Percentiles rank a stretch among this genome's conserved stretches.
phyloP scores from a whole-genome alignment of 2,888 invertebrate genomes.

The Plagodis dolabraria region DNA sequence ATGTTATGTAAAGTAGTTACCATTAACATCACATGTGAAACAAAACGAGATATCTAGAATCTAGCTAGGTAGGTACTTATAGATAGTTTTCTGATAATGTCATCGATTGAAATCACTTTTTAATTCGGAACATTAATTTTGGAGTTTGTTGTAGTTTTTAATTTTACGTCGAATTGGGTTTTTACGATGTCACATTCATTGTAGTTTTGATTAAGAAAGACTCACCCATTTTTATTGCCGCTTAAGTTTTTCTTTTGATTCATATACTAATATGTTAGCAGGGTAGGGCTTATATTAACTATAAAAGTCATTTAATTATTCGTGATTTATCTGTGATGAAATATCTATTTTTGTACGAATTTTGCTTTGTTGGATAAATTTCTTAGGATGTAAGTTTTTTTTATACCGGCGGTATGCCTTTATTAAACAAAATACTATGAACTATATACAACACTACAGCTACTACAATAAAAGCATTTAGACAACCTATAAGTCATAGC shows the following conservation, averaged over 20 bases:
- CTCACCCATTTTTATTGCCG: slow-evolving; percentile 22
- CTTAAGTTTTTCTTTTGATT: slow-evolving; percentile 12
- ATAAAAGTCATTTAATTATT: neutral
- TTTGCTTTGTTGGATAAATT: no score
- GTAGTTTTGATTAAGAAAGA: slow-evolving; percentile 28
- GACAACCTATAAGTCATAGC: no score
- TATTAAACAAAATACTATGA: no score
- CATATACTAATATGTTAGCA: neutral
- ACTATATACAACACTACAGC: no score
- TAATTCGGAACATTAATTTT: slow-evolving; percentile 19
- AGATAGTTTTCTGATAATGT: slow-evolving; percentile 29
- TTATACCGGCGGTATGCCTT: no score
- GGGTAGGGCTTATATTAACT: neutral
- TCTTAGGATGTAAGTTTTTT: no score
- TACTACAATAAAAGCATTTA: no score
- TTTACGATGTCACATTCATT: slow-evolving; percentile 32
- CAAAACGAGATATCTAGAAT: slow-evolving; percentile 14
- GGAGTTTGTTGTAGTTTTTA: slow-evolving; percentile 22
- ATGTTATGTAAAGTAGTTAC: slow-evolving; percentile 11
- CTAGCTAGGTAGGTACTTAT: no score
- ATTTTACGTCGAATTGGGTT: slow-evolving; percentile 24
- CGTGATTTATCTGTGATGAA: neutral
- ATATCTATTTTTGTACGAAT: neutral
- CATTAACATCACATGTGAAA: slow-evolving; percentile 21
- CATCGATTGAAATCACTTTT: slow-evolving; percentile 26